Conservation (phyloP, 1,140 invertebrate genomes). For the Asbolus verrucosus region DNA sequence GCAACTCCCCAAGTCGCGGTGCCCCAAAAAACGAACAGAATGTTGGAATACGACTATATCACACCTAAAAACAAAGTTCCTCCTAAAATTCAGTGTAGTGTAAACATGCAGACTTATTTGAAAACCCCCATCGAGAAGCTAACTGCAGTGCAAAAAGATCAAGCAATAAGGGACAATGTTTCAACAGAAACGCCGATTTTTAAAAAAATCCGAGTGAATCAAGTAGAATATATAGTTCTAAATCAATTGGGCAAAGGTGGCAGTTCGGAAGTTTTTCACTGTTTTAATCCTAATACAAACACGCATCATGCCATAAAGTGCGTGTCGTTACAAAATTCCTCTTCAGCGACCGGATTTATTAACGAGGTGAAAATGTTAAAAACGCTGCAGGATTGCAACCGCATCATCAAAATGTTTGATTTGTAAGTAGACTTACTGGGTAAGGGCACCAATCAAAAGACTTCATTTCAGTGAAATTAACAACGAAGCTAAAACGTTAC, state of each 20-base stretch:
- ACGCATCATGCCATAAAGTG: conserved; percentile 59
- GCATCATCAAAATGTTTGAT: conserved; percentile 88
- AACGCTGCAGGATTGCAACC: conserved; percentile 83
- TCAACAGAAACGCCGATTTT: too few species aligned
- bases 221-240: conserved; percentile 57
- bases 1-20: not conserved
- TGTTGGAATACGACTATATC: not conserved
- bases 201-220: conserved; percentile 54
- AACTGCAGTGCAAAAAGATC: conserved; percentile 2
- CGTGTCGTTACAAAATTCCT: conserved; percentile 78
- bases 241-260: conserved; percentile 61
- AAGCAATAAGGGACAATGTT: too few species aligned
- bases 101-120: not conserved
- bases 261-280: conserved; percentile 61
- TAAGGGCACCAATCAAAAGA: too few species aligned
- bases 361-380: conserved; percentile 92
- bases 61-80: conserved; percentile 3
- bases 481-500: conserved; percentile 74
- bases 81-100: conserved; percentile 7
- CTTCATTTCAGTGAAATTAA: conserved; percentile 69
- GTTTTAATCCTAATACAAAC: conserved; percentile 53
- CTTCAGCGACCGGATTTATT: conserved; percentile 79
- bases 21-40: not conserved
- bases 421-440: conserved; percentile 80
- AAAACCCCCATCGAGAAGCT: not conserved